phyloP scores from a whole-genome alignment of 2,113 vertebrate species.

The Eira barbara region DNA sequence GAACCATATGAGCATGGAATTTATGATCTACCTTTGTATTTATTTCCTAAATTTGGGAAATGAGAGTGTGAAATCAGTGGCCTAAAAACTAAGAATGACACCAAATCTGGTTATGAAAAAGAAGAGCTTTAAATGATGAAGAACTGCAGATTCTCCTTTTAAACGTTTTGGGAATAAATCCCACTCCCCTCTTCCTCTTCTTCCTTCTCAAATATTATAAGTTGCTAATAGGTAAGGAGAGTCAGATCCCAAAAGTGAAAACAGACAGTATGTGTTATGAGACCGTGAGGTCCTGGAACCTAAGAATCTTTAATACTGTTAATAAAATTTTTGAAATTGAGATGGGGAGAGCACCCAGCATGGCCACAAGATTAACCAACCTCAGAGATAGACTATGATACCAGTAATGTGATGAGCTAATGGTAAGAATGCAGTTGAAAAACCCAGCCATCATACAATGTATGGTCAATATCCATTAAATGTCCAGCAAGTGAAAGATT shows the following conservation, averaged over 20 bases:
- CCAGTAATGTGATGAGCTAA: background rate
- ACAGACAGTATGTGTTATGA: background rate
- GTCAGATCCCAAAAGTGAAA: background rate
- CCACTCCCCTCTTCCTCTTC: background rate
- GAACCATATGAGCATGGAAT: background rate
- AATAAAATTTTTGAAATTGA: background rate
- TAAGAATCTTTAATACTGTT: background rate
- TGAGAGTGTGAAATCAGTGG: background rate
- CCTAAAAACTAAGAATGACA: background rate
- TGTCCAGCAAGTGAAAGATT: background rate
- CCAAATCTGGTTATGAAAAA: background rate
- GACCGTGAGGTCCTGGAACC: background rate
- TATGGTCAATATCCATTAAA: background rate
- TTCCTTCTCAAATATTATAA: background rate
- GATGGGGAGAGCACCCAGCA: background rate
- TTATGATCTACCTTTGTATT: background rate
- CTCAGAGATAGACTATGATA: background rate
- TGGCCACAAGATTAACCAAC: background rate
- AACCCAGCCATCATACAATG: background rate
- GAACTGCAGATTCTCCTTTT: background rate
- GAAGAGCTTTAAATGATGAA: background rate
- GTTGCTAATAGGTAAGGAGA: background rate
- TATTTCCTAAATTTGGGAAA: background rate
- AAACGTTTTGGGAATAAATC: background rate
- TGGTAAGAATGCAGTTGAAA: background rate